Conservation (phyloP, 2,113 vertebrate genomes). For the Parus major region DNA sequence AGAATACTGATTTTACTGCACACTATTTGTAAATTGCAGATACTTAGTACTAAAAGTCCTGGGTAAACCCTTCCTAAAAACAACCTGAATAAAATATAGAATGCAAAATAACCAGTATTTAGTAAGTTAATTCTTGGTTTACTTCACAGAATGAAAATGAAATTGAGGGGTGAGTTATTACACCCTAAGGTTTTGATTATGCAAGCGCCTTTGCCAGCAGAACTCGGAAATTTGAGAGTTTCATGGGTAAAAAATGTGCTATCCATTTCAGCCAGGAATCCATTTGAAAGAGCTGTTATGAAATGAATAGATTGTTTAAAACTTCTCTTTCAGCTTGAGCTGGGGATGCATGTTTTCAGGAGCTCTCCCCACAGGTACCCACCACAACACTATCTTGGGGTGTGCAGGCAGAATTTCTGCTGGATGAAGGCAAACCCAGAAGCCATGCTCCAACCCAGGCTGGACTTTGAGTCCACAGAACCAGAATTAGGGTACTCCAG, state of each 20-base stretch:
- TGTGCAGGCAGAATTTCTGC: background rate
- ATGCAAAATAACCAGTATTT: background rate
- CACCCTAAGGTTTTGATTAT: background rate
- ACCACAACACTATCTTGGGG: background rate
- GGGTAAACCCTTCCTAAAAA: background rate
- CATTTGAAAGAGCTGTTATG: background rate
- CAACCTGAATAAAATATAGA: background rate
- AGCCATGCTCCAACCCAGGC: accelerated
- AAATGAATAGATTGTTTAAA: background rate
- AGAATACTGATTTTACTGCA: background rate
- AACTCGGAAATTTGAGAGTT: background rate
- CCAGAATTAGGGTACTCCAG: background rate
- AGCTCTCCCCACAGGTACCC: background rate
- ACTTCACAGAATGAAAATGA: background rate
- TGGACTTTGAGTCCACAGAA: background rate
- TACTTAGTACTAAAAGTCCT: background rate
- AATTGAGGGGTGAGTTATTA: background rate
- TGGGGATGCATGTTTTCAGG: background rate
- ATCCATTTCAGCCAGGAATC: background rate
- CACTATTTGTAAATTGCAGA: background rate
- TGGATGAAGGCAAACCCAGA: background rate
- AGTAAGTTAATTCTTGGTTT: background rate
- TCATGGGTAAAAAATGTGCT: background rate
- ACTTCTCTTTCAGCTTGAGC: background rate
- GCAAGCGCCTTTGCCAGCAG: background rate